Evolutionary conservation across 2,888 invertebrate genomes (phyloP).

Genomic region (Apocheima hispidaria): DNA sequence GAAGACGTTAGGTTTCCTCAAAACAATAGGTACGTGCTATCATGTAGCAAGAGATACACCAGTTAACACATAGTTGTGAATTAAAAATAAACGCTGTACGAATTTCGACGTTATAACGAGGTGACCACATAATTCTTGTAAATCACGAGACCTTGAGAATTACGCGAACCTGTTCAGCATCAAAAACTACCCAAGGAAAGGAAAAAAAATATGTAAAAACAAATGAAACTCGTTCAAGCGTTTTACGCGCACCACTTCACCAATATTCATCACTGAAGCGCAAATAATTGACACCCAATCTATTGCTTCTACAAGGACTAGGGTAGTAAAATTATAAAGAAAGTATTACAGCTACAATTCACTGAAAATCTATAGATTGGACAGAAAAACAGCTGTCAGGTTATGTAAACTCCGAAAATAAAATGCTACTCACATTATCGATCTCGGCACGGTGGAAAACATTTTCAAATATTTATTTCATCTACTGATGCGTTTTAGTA

Average conservation of each 20-base stretch:
- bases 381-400: constrained; percentile 80
- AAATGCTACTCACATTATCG: constrained; percentile 80
- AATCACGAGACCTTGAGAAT: neutral
- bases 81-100: constrained; percentile 31
- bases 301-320: neutral
- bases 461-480: constrained; percentile 75
- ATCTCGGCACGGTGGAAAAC: constrained; percentile 81
- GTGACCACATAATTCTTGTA: neutral
- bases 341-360: neutral
- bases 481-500: constrained; percentile 55
- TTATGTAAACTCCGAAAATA: constrained; percentile 84
- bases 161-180: neutral
- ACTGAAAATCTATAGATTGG: constrained; percentile 56
- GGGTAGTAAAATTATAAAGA: neutral
- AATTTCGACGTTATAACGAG: constrained; percentile 4
- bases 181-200: neutral
- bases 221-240: neutral
- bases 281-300: neutral
- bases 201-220: neutral
- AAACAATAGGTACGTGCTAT: neutral
- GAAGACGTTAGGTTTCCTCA: neutral
- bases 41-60: neutral
- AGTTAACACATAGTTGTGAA: constrained; percentile 31
- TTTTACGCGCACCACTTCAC: neutral
- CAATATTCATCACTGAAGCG: constrained; percentile 10